Conservation (phyloP, 2,888 invertebrate genomes). For the Phania funesta region DNA sequence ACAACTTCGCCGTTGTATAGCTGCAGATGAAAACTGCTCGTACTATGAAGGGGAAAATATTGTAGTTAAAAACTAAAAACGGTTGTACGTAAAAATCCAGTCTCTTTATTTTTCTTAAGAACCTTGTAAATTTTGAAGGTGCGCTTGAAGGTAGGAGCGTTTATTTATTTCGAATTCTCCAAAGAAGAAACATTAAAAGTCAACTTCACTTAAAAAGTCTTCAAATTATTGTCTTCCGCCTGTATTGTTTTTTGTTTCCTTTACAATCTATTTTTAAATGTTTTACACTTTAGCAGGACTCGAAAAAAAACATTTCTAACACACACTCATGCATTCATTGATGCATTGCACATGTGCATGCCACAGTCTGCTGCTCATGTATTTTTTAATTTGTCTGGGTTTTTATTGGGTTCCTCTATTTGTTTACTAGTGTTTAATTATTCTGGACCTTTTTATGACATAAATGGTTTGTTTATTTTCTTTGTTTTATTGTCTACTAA, state of each 20-base stretch:
- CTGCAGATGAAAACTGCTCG: too few relatives aligned
- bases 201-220: too few relatives aligned
- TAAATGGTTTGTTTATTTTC: slow-evolving; percentile 29
- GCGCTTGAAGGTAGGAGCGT: too few relatives aligned
- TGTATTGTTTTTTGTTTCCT: not conserved
- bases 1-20: too few relatives aligned
- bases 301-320: not conserved
- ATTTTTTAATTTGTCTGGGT: not conserved
- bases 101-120: too few relatives aligned
- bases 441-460: slow-evolving; percentile 1
- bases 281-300: not conserved
- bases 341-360: not conserved
- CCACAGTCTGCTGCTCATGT: not conserved
- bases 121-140: too few relatives aligned
- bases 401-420: not conserved
- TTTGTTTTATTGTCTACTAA: slow-evolving; percentile 55
- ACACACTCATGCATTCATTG: not conserved
- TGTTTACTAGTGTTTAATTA: not conserved
- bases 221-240: too few relatives aligned
- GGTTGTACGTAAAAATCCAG: too few relatives aligned
- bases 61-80: too few relatives aligned
- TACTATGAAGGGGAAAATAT: too few relatives aligned
- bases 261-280: not conserved
- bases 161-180: too few relatives aligned
- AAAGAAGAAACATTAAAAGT: too few relatives aligned